phyloP scores from a whole-genome alignment of 2,113 vertebrate genomes.

The Murina feae region DNA sequence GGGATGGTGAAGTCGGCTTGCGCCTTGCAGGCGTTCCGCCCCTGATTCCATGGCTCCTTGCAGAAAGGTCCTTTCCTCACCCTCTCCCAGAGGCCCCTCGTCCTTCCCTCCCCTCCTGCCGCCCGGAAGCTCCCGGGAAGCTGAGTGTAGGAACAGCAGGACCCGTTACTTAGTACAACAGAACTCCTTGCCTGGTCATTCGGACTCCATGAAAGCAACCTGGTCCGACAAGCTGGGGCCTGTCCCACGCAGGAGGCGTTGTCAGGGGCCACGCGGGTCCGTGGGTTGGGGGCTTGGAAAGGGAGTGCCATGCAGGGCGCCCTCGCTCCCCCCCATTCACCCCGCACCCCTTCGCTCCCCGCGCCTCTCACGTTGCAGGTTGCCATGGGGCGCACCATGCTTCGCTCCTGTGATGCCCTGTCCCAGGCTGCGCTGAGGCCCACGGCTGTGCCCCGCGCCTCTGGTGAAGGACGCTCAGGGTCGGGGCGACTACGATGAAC shows the following conservation, averaged over 20 bases:
- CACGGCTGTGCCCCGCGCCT: background rate
- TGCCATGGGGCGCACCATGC: background rate
- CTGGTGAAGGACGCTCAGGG: background rate
- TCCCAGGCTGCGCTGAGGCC: background rate
- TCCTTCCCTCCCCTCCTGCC: background rate
- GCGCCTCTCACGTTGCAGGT: constrained; percentile 60
- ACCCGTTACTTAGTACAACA: constrained; percentile 79
- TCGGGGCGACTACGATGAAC: background rate
- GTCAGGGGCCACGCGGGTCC: background rate
- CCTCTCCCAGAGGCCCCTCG: background rate
- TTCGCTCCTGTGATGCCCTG: background rate
- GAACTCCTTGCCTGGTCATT: constrained; percentile 71
- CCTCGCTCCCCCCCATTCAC: constrained; percentile 12
- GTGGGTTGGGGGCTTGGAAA: constrained; percentile 65
- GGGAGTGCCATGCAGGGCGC: constrained; percentile 33
- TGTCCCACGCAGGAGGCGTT: constrained; percentile 16
- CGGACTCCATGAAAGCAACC: constrained; percentile 63
- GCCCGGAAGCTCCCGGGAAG: constrained; percentile 44
- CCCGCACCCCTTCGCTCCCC: background rate
- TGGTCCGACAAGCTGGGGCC: constrained; percentile 67
- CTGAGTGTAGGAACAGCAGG: constrained; percentile 43
- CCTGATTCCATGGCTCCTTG: constrained; percentile 51
- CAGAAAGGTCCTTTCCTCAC: constrained; percentile 57
- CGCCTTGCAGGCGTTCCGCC: constrained; percentile 43
- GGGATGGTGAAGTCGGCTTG: too few relatives aligned